Evolutionary conservation across 1,140 invertebrate species (phyloP).

Genomic region (Dendroctonus valens): DNA sequence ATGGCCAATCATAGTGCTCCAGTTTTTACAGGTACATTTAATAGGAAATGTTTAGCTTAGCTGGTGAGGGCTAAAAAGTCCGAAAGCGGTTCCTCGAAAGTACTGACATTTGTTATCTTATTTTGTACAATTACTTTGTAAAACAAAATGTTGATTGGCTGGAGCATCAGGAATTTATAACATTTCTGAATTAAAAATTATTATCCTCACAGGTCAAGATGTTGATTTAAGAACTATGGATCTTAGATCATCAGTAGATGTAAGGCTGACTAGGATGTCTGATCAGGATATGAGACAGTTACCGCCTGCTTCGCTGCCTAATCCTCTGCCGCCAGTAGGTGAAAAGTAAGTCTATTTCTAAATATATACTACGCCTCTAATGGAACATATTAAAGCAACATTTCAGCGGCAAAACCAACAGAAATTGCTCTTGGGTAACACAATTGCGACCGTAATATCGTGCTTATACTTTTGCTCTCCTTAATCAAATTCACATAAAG

Average conservation of each 20-base stretch:
- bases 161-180: too few relatives aligned
- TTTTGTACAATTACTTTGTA: too few relatives aligned
- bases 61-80: background rate
- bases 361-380: background rate
- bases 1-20: constrained; percentile 35
- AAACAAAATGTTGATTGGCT: too few relatives aligned
- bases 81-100: background rate
- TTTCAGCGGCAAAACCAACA: too few relatives aligned
- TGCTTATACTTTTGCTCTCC: too few relatives aligned
- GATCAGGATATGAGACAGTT: constrained; percentile 65
- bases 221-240: constrained; percentile 61
- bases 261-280: constrained; percentile 48
- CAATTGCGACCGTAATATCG: too few relatives aligned
- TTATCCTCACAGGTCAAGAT: constrained; percentile 53
- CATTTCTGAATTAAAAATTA: too few relatives aligned
- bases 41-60: background rate
- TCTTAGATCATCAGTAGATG: constrained; percentile 51
- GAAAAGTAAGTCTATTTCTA: constrained; percentile 38
- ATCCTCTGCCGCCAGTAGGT: constrained; percentile 58
- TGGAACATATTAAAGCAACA: too few relatives aligned
- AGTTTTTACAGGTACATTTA: constrained; percentile 41
- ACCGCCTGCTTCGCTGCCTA: constrained; percentile 52
- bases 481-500: background rate
- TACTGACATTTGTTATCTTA: background rate
- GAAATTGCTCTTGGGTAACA: too few relatives aligned